Base-by-base conservation (phyloP, 2,888 invertebrate genomes). In the Drosophila kambysellisi region DNA sequence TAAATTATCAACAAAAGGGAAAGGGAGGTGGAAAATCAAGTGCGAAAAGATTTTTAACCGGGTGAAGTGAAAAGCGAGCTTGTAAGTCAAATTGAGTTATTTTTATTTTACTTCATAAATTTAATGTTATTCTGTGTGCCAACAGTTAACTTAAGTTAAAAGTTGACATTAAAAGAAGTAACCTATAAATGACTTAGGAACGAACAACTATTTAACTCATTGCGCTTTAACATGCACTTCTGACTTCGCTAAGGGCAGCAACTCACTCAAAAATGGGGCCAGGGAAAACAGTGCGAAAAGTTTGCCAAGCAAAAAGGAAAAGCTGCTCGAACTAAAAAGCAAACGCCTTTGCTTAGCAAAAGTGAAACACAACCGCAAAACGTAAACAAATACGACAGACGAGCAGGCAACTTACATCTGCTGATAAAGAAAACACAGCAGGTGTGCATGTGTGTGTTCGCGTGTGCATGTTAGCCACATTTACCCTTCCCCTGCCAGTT, bases 371-470 rank as follows among this genome's bases (percentile, higher is more conserved):
- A 83, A 39, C 56, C 56, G 41, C 39, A 56, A 12, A 56, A 83
- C 76, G 70, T 86, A 90, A 90, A 88, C 90, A 87, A 87, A 87
- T 87, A 88, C 76, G 74, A 79, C 68, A 63, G 69, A 73, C 68
- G 60, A 70, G 57, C 66, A 58, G 48, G 37, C 58, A 64, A 87
- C 90, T 90, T 91, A 90, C 87, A 90, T 90, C 90, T 91, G 69
- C 85, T 88, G 90, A 90, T 90, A 90, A 90, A 90, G 90, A 90
- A 90, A 81, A 50, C 57, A 52, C 50, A 63, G 60, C 53, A 11
- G 20, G 37, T 30, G 32, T 56, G 29, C 30, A 32, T 54, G 52
- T 43, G 72, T 64, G 33, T 56, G 61, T 35, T 56, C 39, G 50
- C 51, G 30, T 30, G 41, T 15, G 41, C 30, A 12, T 12, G 39